Evolutionary conservation across 2,113 vertebrate genomes (phyloP).

Genomic region (Rhynchomys soricoides): DNA sequence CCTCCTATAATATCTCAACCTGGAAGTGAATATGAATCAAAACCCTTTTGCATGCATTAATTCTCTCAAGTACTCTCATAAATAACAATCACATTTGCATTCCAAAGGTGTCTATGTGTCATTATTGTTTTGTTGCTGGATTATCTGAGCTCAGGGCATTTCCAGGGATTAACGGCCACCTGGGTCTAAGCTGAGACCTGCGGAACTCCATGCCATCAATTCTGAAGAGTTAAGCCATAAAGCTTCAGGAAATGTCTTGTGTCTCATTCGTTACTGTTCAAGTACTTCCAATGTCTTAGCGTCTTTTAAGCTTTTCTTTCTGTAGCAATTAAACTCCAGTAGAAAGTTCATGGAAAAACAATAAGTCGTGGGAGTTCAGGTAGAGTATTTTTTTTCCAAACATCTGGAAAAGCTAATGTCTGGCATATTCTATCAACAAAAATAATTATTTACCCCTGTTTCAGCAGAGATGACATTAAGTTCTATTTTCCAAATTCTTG

Average conservation of each 20-base stretch:
- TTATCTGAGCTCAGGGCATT: slow-evolving; percentile 74
- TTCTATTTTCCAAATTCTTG: slow-evolving; percentile 46
- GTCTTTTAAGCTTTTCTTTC: slow-evolving; percentile 70
- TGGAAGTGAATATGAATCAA: slow-evolving; percentile 51
- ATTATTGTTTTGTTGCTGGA: slow-evolving; percentile 58
- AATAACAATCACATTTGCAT: slow-evolving; percentile 64
- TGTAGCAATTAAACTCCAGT: slow-evolving; percentile 39
- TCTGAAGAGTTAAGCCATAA: slow-evolving; percentile 77
- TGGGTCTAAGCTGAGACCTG: slow-evolving; percentile 62
- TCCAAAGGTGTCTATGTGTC: slow-evolving; percentile 66
- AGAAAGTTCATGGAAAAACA: slow-evolving; percentile 33
- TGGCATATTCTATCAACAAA: slow-evolving; percentile 37
- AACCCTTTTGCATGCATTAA: not conserved
- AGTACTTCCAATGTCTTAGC: slow-evolving; percentile 63
- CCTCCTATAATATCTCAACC: slow-evolving; percentile 43
- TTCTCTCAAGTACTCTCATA: slow-evolving; percentile 12
- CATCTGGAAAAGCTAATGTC: slow-evolving; percentile 10
- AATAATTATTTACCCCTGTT: not conserved
- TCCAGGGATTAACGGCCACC: slow-evolving; percentile 79
- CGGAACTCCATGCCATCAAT: slow-evolving; percentile 76
- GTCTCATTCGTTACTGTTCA: slow-evolving; percentile 80
- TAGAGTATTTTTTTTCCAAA: slow-evolving; percentile 15
- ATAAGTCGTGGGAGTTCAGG: slow-evolving; percentile 26
- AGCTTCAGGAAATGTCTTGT: slow-evolving; percentile 81
- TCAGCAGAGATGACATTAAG: slow-evolving; percentile 3